Evolutionary conservation across 2,113 vertebrate species (phyloP).

Genomic region (Ptilorrhoa leucosticta): DNA sequence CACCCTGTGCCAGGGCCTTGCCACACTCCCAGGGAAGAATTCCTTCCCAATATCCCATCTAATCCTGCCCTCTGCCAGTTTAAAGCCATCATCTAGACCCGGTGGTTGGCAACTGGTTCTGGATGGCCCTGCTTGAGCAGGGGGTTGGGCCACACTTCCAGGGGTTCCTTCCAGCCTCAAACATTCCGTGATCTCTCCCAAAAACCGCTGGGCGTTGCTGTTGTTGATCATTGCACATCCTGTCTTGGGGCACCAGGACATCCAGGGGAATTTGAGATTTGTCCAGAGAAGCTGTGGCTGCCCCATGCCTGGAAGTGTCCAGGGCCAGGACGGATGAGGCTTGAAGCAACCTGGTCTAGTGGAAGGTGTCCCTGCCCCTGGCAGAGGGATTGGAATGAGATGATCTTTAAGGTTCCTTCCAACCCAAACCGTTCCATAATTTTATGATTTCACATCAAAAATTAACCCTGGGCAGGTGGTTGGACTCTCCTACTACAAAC

Average conservation of each 20-base stretch:
- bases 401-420: neutral
- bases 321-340: too few relatives aligned
- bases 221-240: neutral
- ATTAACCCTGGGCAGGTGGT: neutral
- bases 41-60: neutral
- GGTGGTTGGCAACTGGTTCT: neutral
- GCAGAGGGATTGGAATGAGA: neutral
- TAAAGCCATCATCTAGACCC: neutral
- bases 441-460: neutral
- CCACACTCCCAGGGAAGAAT: neutral
- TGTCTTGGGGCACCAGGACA: neutral
- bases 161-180: neutral
- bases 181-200: accelerated
- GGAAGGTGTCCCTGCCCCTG: neutral
- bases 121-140: neutral
- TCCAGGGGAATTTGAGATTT: neutral
- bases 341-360: neutral
- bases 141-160: neutral
- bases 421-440: neutral
- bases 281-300: neutral
- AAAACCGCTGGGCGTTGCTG: neutral
- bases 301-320: neutral
- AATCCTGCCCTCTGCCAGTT: neutral
- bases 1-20: neutral
- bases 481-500: neutral